Evolutionary conservation across 53 echinoderm and acorn worm genomes (phyloP).

Genomic region (Mesocentrotus franciscanus): DNA sequence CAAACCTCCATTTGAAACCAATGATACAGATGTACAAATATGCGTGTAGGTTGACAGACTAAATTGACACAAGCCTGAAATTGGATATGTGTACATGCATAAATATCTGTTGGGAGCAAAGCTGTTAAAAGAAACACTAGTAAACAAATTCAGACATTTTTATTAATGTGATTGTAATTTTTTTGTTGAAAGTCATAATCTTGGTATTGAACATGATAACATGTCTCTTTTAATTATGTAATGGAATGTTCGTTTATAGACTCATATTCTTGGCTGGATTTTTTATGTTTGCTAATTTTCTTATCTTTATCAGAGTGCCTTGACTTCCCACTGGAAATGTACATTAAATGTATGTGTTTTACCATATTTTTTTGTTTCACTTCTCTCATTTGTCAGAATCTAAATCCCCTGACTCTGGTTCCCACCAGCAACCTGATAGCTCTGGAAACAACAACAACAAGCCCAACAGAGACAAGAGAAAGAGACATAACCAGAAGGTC

Average conservation of each 20-base stretch:
- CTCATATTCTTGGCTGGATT: neutral
- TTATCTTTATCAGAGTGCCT: neutral
- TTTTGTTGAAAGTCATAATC: too few relatives aligned
- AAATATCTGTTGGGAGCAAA: too few relatives aligned
- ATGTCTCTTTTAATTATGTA: too few relatives aligned
- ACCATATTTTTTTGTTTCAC: neutral
- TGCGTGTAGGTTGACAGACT: neutral
- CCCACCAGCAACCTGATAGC: constrained; percentile 36
- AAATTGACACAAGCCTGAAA: too few relatives aligned
- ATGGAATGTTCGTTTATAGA: too few relatives aligned
- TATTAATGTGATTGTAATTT: too few relatives aligned
- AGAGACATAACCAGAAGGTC: constrained; percentile 84
- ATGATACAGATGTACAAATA: neutral
- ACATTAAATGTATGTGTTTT: neutral
- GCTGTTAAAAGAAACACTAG: too few relatives aligned
- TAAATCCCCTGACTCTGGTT: constrained; percentile 33
- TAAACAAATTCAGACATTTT: too few relatives aligned
- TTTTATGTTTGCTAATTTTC: neutral
- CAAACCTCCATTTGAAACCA: neutral
- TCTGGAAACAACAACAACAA: constrained; percentile 61
- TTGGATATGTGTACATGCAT: too few relatives aligned
- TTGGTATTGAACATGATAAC: too few relatives aligned
- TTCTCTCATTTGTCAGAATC: constrained; percentile 21
- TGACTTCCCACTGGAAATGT: neutral
- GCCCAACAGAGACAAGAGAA: constrained; percentile 75